phyloP scores from a whole-genome alignment of 2,113 vertebrate species.

The Malaclemys terrapin region DNA sequence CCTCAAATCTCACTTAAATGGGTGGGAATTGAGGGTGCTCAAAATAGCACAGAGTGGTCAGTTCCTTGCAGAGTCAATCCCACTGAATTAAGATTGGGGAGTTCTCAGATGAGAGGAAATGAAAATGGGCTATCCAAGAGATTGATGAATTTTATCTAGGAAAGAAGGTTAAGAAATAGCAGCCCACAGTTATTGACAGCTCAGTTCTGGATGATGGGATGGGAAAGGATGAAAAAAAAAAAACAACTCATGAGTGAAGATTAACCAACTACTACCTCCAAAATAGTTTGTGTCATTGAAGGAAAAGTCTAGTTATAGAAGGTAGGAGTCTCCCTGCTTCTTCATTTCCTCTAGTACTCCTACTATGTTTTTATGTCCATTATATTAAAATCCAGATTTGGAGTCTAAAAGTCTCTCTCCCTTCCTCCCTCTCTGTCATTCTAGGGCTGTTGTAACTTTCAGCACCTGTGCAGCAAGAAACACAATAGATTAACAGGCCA shows the following conservation, averaged over 20 bases:
- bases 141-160: not conserved
- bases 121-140: not conserved
- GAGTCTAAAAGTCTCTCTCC: slow-evolving; percentile 3
- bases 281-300: not conserved
- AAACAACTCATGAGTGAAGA: no score
- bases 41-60: no score
- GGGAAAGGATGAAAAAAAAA: not conserved
- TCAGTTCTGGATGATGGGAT: not conserved
- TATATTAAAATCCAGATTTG: not conserved
- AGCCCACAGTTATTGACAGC: not conserved
- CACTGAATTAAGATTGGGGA: not conserved
- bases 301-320: not conserved
- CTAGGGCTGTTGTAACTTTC: not conserved
- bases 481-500: slow-evolving; percentile 9
- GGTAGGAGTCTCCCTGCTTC: not conserved
- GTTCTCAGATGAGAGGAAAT: not conserved
- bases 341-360: not conserved
- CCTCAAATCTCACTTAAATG: no score
- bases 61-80: no score
- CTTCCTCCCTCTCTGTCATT: not conserved
- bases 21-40: no score
- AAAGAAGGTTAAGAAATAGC: not conserved
- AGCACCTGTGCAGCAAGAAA: slow-evolving; percentile 37
- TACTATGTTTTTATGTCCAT: not conserved
- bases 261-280: not conserved